Percentiles rank a stretch among this genome's conserved stretches.
Evolutionary conservation across 2,113 vertebrate genomes (phyloP).

Genomic region (Archocentrus centrarchus): DNA sequence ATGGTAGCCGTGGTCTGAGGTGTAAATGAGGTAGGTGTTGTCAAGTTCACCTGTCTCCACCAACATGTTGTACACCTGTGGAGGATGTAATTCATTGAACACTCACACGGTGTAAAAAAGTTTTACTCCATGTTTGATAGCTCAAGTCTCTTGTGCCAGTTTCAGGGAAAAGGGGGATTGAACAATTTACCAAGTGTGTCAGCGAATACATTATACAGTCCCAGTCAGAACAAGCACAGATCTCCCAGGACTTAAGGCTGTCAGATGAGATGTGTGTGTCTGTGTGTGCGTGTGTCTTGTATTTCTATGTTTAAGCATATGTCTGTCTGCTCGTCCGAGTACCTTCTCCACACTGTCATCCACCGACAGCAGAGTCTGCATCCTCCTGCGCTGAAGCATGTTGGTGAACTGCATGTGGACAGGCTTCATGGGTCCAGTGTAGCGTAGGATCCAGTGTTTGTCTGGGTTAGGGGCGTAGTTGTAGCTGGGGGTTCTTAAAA

Average conservation of each 20-base stretch:
- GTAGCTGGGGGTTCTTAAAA: slow-evolving; percentile 93
- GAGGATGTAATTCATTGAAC: slow-evolving; percentile 35
- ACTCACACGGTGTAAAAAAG: slow-evolving; percentile 37
- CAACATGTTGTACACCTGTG: slow-evolving; percentile 90
- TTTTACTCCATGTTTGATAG: slow-evolving; percentile 31
- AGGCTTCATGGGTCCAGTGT: slow-evolving; percentile 97
- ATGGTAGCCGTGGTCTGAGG: slow-evolving; percentile 97
- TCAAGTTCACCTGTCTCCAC: slow-evolving; percentile 93
- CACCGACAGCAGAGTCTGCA: slow-evolving; percentile 95
- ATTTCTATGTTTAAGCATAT: slow-evolving; percentile 24
- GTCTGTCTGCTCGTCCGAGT: slow-evolving; percentile 26
- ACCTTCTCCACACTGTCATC: slow-evolving; percentile 96
- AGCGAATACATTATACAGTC: slow-evolving; percentile 68
- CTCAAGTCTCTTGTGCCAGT: slow-evolving; percentile 55
- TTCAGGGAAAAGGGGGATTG: slow-evolving; percentile 54
- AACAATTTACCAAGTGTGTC: slow-evolving; percentile 72
- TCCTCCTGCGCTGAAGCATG: slow-evolving; percentile 93
- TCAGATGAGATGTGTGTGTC: slow-evolving; percentile 42
- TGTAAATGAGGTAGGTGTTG: slow-evolving; percentile 96
- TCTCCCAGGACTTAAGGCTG: slow-evolving; percentile 67
- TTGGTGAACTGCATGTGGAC: slow-evolving; percentile 99
- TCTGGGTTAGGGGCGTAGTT: slow-evolving; percentile 96
- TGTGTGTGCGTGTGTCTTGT: slow-evolving; percentile 23
- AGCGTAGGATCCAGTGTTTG: slow-evolving; percentile 99
- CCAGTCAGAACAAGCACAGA: slow-evolving; percentile 68